Base-by-base conservation (phyloP, 2,113 vertebrate species). In the Hemichromis elongatus region DNA sequence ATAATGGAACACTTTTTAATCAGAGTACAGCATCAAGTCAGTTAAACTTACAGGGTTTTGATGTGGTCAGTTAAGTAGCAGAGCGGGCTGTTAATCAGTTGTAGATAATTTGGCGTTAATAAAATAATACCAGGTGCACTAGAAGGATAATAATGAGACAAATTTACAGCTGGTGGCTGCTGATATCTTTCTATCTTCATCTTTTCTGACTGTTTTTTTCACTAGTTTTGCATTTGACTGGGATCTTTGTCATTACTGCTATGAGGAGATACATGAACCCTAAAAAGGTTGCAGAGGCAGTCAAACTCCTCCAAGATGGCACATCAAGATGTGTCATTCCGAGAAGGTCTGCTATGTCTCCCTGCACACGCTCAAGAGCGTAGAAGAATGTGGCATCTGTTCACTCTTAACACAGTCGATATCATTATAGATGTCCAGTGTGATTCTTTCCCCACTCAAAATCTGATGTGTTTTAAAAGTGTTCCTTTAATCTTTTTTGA, bases 191-290 rank as follows among this genome's bases (percentile, higher is more conserved):
- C 16, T 9, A 61, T 33, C 28, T 11, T 33, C 16, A 61, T 61
- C 57, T 33, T 33, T 61, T 61, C 3, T 61, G 33, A 35, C 33
- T 8, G 3, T 33, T 61, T 61, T 61, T 61, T 61, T 11, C 3
- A 61, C 5, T 61, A 61, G 28, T 61, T 61, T 61, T 61, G 28
- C 28, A 61, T 61, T 61, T 61, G 57, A 61, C 28, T 59, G 9
- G 28, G 57, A 11, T 61, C 9, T 19, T 61, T 61, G 0, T 61
- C 57, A 61, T 0, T 61, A 61, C 16, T 19, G 57, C 19, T 61
- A 61, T 61, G 57, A 33, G 1, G 28, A 61, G 16, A 59, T 33
- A 59, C 28, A 59, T 33, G 28, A 59, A 59, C 56, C 56, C 56
- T 59, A 59, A 28, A 11, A 59, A 59, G 56, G 9, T 59, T 59